Conservation (phyloP, 2,888 invertebrate genomes). For the Meiosimyza platycephala region DNA sequence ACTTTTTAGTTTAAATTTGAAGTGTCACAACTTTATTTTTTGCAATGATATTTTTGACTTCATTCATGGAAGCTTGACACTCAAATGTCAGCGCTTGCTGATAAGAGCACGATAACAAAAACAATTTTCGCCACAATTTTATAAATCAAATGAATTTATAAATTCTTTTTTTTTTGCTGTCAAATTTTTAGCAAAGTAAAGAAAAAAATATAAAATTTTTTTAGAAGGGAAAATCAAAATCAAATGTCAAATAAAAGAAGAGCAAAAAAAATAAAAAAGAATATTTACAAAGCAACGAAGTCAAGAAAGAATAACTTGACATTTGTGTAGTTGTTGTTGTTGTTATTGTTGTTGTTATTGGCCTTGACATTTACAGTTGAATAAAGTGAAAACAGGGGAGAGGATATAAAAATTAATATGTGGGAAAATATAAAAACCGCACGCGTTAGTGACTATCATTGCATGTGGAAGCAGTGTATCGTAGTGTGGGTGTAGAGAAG, state of each 20-base stretch:
- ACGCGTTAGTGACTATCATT: slow-evolving; percentile 13
- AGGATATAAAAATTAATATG: slow-evolving; percentile 9
- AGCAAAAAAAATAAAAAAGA: neutral
- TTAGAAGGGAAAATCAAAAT: neutral
- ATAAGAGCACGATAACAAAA: too few species aligned
- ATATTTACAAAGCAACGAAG: neutral
- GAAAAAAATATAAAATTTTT: too few species aligned
- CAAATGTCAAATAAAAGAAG: neutral
- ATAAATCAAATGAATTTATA: too few species aligned
- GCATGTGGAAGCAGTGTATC: neutral
- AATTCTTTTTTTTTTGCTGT: too few species aligned
- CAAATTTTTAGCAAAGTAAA: too few species aligned
- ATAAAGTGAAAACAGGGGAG: neutral
- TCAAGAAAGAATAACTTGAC: neutral
- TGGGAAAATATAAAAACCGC: slow-evolving; percentile 20
- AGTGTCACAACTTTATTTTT: too few species aligned
- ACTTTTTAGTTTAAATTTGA: too few species aligned
- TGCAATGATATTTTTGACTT: too few species aligned
- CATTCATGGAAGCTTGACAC: too few species aligned
- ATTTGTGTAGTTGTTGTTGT: slow-evolving; percentile 1
- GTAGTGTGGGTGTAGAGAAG: neutral
- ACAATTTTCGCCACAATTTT: too few species aligned
- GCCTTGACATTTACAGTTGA: neutral
- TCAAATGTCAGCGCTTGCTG: too few species aligned
- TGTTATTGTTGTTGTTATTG: slow-evolving; percentile 2